Conservation (phyloP, 2,113 vertebrate species). For the Semicossyphus pulcher region DNA sequence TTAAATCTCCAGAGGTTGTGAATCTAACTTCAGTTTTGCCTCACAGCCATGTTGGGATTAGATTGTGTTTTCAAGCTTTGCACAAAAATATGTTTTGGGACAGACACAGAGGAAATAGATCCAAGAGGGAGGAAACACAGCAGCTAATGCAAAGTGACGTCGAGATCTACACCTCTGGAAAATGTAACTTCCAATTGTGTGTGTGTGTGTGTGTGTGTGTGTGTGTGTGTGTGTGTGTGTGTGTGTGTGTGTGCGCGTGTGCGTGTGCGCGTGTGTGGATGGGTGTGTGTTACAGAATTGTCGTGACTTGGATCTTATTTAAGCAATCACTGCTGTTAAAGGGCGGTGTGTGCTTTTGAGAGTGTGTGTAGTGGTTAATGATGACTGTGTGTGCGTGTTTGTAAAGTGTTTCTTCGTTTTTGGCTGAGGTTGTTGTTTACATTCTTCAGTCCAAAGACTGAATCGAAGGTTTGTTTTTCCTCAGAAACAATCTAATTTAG, state of each 20-base stretch:
- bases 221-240: not conserved
- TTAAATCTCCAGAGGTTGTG: too few species aligned
- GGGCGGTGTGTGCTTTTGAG: not conserved
- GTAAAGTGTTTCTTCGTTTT: too few species aligned
- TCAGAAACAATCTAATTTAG: not conserved
- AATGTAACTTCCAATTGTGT: not conserved
- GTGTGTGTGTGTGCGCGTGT: slow-evolving; percentile 4
- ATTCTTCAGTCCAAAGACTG: not conserved
- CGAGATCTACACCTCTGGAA: not conserved
- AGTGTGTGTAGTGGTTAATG: not conserved
- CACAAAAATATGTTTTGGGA: too few species aligned
- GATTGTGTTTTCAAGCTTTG: too few species aligned
- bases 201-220: slow-evolving; percentile 9
- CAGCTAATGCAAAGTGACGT: too few species aligned
- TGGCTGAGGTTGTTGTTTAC: slow-evolving; percentile 4
- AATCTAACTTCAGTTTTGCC: too few species aligned
- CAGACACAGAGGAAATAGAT: too few species aligned
- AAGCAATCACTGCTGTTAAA: not conserved
- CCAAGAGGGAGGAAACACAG: too few species aligned
- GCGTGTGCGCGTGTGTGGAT: slow-evolving; percentile 5
- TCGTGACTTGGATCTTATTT: slow-evolving; percentile 6
- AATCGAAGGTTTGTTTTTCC: not conserved
- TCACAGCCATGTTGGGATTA: too few species aligned
- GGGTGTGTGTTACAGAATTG: not conserved
- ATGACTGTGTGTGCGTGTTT: not conserved